Evolutionary conservation across 2,888 invertebrate genomes (phyloP), one percentile per base, ranked within the genome.

Genomic region (Auanema sp.): DNA sequence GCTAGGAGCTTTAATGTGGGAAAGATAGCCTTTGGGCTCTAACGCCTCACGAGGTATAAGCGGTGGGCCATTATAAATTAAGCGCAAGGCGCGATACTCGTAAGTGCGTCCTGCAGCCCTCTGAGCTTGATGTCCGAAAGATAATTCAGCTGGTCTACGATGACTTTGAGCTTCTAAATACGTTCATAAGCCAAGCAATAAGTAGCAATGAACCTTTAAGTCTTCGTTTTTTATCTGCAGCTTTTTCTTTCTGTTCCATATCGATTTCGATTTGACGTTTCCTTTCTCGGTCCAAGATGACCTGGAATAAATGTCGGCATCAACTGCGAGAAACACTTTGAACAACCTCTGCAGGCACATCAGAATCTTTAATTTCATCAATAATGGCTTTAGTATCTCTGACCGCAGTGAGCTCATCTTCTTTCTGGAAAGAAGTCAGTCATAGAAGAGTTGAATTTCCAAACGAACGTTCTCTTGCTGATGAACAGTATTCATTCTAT

Each of bases 311-410:
- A 33, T 40, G 63, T 56, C 12, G 64, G 3, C 2, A 6, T 42
- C 52, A 41, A 50, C 42, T n/a, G 88, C 89, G 60, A 89, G 24
- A 11, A 41, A 95, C 14, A 14, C 16, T n/a, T 33, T 5, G 12
- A 12, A n/a, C 8, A 50, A 73, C 90, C 75, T 90, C 90, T 0
- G 95, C 95, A 84, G 94, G 90, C 11, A 90, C 90, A 74, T 92
- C 91, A 0, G 93, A 92, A 84, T 91, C 92, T 90, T 93, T 94
- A 43, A 97, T 87, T 84, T 96, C 94, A 85, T 96, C 94, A 65
- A 97, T 93, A 5, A 97, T 86, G 0, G 92, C 92, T 84, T 95
- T 84, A 12, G 69, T 66, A 40, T 77, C 77, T 10, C 62, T 69
- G 18, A 69, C 66, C 4, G 72, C 70, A 0, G 56, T 41, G 10